Evolutionary conservation across 2,113 vertebrate genomes (phyloP), one percentile per base, ranked within the genome.

Genomic region (Fukomys damarensis): DNA sequence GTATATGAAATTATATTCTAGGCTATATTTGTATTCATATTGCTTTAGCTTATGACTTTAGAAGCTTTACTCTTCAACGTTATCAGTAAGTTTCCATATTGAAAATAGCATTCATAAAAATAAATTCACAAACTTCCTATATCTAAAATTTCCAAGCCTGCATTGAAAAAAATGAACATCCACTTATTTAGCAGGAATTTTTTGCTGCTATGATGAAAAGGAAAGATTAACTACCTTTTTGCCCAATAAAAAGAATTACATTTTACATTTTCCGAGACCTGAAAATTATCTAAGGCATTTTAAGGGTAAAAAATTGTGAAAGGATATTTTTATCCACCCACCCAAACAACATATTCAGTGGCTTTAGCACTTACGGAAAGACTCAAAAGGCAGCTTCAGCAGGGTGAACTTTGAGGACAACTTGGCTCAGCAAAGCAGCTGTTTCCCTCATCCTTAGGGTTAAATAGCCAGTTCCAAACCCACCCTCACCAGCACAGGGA

Each of bases 21-120:
- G 49, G 28, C 17, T 16, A 43, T 80, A 66, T 76, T 85, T 91
- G 30, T 49, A 72, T 83, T 52, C 26, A 72, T 77, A 38, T 68
- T 80, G 38, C 26, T 79, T 91, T 79, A 6, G 30, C 17, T 86
- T 66, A 32, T 72, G 59, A 3, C 43, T 83, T 90, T 59, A 83
- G 58, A 61, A 22, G 38, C 41, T n/a, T 93, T 72, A 87, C 5
- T 65, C 52, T 52, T 91, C 28, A 30, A 72, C 10, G 72, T 7
- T 56, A n/a, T 58, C 20, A 86, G 11, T 70, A 30, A 68, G 22
- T 79, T 58, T 87, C 80, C 38, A 52, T 43, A 13, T 49, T 96
- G 54, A 14, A 94, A 90, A 77, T 76, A 77, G 32, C 46, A 97
- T 49, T 63, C 84, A 20, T 43, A 86, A 61, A 96, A 90, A 56